These are phyloP conservation scores for Anodontia alba DNA, from an alignment of 2,888 invertebrate genomes.

Conservation along the genomic window DNA sequence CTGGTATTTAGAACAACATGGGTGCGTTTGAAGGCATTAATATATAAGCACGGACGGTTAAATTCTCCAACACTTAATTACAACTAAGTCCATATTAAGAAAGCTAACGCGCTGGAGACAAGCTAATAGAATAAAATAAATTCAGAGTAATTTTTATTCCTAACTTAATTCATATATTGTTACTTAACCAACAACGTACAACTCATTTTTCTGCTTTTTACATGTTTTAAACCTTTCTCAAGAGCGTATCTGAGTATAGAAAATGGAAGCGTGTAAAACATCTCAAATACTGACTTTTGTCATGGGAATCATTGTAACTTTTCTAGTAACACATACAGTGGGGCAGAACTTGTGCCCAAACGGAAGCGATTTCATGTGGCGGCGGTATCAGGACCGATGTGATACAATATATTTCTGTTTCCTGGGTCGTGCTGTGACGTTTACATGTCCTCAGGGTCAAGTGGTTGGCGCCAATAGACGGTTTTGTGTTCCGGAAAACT, in stretches of 20 bases:
- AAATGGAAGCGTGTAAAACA: no score
- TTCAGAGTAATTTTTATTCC: background rate
- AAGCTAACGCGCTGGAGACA: no score
- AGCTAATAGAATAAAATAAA: background rate
- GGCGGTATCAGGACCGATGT: conserved; percentile 21
- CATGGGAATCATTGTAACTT: background rate
- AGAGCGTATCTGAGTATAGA: no score
- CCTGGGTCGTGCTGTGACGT: background rate
- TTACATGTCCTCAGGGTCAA: conserved; percentile 14
- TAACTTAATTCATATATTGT: background rate
- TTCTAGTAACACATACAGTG: background rate
- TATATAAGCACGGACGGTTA: background rate
- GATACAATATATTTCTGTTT: conserved; percentile 21
- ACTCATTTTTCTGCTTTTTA: background rate
- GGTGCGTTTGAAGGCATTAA: background rate
- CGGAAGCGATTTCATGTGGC: conserved; percentile 20
- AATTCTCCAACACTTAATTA: background rate
- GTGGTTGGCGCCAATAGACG: conserved; percentile 18
- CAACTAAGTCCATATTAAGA: no score
- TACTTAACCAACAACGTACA: background rate
- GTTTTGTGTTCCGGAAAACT: conserved; percentile 20
- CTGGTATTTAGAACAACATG: conserved; percentile 1
- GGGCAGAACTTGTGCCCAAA: background rate
- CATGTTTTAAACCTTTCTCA: no score
- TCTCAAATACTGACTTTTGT: background rate